Percentiles rank a stretch among this genome's conserved stretches.
Conservation (phyloP, 2,113 vertebrate genomes). For the Colistium nudipinnis region DNA sequence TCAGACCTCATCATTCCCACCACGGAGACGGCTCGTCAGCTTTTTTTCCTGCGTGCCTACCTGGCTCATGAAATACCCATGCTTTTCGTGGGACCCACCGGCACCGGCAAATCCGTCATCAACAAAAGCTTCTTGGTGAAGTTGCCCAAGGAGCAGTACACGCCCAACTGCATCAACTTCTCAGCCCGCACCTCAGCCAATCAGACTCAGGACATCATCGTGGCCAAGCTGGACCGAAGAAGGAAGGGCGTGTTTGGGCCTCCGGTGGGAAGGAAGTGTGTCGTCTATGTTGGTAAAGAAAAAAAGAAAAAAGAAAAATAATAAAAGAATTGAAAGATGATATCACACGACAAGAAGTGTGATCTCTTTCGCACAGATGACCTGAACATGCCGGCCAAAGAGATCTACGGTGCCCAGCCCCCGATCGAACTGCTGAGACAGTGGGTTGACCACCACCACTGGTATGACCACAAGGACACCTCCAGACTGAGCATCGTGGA, state of each 20-base stretch:
- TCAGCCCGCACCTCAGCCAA: conserved; percentile 92
- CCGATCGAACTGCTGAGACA: conserved; percentile 92
- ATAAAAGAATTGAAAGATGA: neutral
- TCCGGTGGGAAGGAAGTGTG: conserved; percentile 86
- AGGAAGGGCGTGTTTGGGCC: conserved; percentile 91
- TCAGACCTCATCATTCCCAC: conserved; percentile 94
- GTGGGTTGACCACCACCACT: conserved; percentile 91
- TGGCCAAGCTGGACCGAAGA: conserved; percentile 91
- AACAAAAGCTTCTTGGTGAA: conserved; percentile 88
- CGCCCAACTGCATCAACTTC: conserved; percentile 90
- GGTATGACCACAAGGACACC: conserved; percentile 93
- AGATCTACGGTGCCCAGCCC: conserved; percentile 92
- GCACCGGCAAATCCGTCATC: conserved; percentile 93
- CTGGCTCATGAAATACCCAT: conserved; percentile 84
- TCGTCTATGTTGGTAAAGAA: conserved; percentile 92
- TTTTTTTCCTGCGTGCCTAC: conserved; percentile 89
- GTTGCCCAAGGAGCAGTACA: conserved; percentile 86
- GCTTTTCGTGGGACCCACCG: conserved; percentile 93
- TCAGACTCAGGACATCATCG: conserved; percentile 93
- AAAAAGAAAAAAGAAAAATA: too few relatives aligned
- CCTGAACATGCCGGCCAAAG: conserved; percentile 95
- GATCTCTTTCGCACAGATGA: conserved; percentile 81
- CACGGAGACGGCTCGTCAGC: conserved; percentile 90
- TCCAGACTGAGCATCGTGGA: conserved; percentile 84
- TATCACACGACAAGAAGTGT: neutral